Evolutionary conservation across 2,113 vertebrate species (phyloP), one percentile per base, ranked within the genome.

Genomic region (Hippocampus guttulatus): DNA sequence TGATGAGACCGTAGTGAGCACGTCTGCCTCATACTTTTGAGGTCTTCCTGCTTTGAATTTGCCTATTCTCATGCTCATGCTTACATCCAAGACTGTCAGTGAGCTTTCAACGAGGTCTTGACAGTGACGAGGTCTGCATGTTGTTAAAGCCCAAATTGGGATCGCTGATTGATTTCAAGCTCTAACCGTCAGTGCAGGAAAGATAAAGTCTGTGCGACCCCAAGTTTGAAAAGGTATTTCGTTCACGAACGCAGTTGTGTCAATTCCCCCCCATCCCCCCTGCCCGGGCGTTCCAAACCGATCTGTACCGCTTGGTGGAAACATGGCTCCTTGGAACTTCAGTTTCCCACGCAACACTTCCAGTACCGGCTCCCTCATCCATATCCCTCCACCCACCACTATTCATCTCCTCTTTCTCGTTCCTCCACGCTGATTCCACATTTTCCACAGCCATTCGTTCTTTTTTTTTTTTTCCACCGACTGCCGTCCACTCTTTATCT

Each of bases 401-500:
- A 78, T 81, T 85, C 75, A 73, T 78, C 79, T 47, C 52, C 47
- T 69, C 73, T 69, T 66, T 67, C 61, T 25, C 30, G 62, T 73
- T 73, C 74, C 71, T 74, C 63, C 78, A 75, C 73, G 82, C 86
- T 89, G 84, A 88, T 88, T 85, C 84, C 78, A 84, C 85, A 87
- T 84, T 88, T 86, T 82, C 64, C 18, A 62, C 65, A 77, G 63
- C 64, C 81, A 72, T 78, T 87, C 80, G 79, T 83, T 80, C 70
- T 7, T 33, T 33, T 74, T 75, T 67, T 55, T 79, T 57, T 74
- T 5, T 78, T 68, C 64, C 27, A 60, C 73, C 80, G 71, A 64
- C 79, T 78, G 69, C 69, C 69, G 49, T 70, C 77, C 72, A 71
- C 87, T 84, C 84, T 90, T 88, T 88, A 87, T 88, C 89, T 86